Conservation (phyloP, 2,888 invertebrate species). For the Terebella lapidaria region DNA sequence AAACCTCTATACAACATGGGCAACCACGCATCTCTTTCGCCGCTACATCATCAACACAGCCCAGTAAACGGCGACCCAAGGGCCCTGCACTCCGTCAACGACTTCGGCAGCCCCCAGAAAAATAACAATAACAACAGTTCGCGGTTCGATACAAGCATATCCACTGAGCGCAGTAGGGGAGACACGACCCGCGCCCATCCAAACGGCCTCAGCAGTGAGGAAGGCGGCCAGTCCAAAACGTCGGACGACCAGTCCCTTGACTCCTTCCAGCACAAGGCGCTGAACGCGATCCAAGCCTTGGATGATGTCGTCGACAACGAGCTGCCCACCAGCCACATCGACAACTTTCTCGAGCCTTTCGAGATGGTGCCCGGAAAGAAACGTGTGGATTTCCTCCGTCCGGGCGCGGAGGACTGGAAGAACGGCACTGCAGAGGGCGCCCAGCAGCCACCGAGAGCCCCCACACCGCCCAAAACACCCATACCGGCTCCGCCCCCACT, state of each 20-base stretch:
- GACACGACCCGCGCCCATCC: no score
- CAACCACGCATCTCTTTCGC: no score
- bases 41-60: no score
- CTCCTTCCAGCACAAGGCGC: constrained; percentile 36
- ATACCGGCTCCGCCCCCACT: constrained; percentile 14
- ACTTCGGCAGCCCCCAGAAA: no score
- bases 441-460: neutral
- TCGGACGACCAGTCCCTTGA: constrained; percentile 3
- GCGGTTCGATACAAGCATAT: no score
- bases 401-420: neutral
- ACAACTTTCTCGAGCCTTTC: neutral
- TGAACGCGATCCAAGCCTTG: constrained; percentile 42
- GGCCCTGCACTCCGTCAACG: no score
- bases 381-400: neutral
- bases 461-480: constrained; percentile 15
- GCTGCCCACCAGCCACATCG: neutral
- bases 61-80: no score
- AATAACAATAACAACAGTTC: no score
- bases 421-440: neutral
- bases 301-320: constrained; percentile 40
- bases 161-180: no score
- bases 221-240: neutral
- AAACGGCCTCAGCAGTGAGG: neutral
- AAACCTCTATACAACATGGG: no score
- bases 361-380: neutral